Percentiles rank a stretch among this genome's conserved stretches.
Conservation (phyloP, 2,113 vertebrate species). For the Ramphastos sulfuratus region DNA sequence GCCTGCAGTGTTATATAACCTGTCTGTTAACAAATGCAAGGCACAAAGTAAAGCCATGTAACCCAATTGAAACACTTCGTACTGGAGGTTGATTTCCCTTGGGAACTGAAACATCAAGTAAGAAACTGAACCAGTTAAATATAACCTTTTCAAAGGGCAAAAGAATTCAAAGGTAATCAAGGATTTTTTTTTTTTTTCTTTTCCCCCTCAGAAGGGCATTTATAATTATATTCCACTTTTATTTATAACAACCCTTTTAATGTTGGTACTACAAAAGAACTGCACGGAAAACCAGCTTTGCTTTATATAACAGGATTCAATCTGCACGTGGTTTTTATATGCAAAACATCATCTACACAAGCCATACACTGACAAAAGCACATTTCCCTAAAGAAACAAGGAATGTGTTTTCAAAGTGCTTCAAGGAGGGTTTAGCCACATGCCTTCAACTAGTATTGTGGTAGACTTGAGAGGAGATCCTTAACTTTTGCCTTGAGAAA, state of each 20-base stretch:
- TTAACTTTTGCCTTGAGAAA: background rate
- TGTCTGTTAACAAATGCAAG: slow-evolving; percentile 73
- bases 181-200: slow-evolving; percentile 29
- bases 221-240: slow-evolving; percentile 76
- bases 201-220: slow-evolving; percentile 60
- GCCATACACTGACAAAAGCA: slow-evolving; percentile 5
- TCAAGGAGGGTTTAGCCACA: background rate
- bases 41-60: slow-evolving; percentile 73
- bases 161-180: slow-evolving; percentile 76
- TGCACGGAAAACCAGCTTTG: slow-evolving; percentile 56
- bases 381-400: slow-evolving; percentile 50
- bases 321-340: slow-evolving; percentile 62
- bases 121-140: slow-evolving; percentile 74
- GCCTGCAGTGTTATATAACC: slow-evolving; percentile 68
- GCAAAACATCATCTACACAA: slow-evolving; percentile 49
- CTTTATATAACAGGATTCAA: slow-evolving; percentile 59
- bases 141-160: slow-evolving; percentile 76
- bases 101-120: slow-evolving; percentile 72
- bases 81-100: slow-evolving; percentile 72
- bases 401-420: slow-evolving; percentile 30
- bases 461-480: background rate
- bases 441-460: background rate
- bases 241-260: slow-evolving; percentile 73
- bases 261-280: slow-evolving; percentile 69
- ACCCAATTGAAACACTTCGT: slow-evolving; percentile 72